Base-by-base conservation (phyloP, 1,140 invertebrate species). In the Penaeus indicus region DNA sequence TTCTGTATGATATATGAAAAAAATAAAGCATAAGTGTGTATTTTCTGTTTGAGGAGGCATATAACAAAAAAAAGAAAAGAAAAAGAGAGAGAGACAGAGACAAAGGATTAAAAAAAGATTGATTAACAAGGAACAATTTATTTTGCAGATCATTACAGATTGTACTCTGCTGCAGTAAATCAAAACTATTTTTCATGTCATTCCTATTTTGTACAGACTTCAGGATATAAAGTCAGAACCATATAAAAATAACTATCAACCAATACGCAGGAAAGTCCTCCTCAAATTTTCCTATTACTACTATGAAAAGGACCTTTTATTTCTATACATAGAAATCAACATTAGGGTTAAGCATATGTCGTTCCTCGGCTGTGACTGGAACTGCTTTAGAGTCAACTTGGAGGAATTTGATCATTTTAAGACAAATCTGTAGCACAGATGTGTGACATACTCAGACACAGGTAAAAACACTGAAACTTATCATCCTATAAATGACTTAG, bases 181-280 rank as follows among this genome's bases (percentile, higher is more conserved):
- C 72, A 75, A 75, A 75, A 27, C 72, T 75, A 38, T 75, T 38
- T 75, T 75, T 38, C 42, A 38, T 32, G 72, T 75, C 72, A 75
- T 75, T 75, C 72, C 72, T 75, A 75, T 54, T 75, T 75, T 75
- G 72, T 75, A 75, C 72, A 75, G 72, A 75, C 72, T 75, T 75
- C 42, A 75, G 27, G 72, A 75, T 75, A 75, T n/a, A 75, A 75
- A 75, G 72, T 75, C 72, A 75, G 72, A 75, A 75, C 42, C 72
- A 75, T 75, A 75, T 75, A 75, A 75, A 75, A 75, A 75, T 75
- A 75, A 75, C 72, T 75, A 75, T 75, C 54, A 75, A 75, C 72
- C 72, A 75, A 75, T 75, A 75, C 16, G 42, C 42, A 75, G 54
- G 54, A 75, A 18, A 75, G 72, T 75, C 72, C 72, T 75, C 27